Percentiles rank a stretch among this genome's conserved stretches.
Evolutionary conservation across 92 coral and sea anemone genomes (phyloP).

Genomic region (Paragorgia papillata): DNA sequence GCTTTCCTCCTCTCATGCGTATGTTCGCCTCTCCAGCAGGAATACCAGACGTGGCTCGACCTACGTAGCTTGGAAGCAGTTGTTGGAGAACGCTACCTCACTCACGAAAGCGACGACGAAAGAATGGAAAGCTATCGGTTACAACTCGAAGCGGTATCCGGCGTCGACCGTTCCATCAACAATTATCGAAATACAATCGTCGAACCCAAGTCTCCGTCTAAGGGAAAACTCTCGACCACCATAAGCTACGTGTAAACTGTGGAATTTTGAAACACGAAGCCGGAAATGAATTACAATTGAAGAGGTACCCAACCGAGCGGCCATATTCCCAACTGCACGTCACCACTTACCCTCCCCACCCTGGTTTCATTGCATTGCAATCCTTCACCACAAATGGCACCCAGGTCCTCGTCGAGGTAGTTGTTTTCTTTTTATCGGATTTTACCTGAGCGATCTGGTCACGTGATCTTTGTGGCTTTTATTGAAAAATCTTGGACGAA

Average conservation of each 20-base stretch:
- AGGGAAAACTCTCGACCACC: slow-evolving; percentile 32
- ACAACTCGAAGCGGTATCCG: slow-evolving; percentile 69
- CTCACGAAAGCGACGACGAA: slow-evolving; percentile 97
- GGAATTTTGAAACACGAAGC: background rate
- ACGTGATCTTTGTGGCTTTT: too few species aligned
- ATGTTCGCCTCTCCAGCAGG: slow-evolving; percentile 54
- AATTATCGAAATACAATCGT: background rate
- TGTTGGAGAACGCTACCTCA: slow-evolving; percentile 88
- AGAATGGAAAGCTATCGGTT: slow-evolving; percentile 85
- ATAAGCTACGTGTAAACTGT: slow-evolving; percentile 34
- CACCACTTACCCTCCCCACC: too few species aligned
- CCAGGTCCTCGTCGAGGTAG: too few species aligned
- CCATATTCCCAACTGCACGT: too few species aligned
- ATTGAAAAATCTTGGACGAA: too few species aligned
- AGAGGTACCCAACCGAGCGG: too few species aligned
- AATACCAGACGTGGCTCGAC: slow-evolving; percentile 96
- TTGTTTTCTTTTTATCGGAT: too few species aligned
- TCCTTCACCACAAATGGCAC: too few species aligned
- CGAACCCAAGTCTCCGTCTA: slow-evolving; percentile 9
- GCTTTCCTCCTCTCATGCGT: background rate
- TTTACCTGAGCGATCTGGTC: too few species aligned
- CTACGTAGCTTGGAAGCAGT: slow-evolving; percentile 89
- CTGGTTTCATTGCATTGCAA: background rate
- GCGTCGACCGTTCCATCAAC: slow-evolving; percentile 3
- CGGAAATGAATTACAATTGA: too few species aligned